These are phyloP conservation scores for Procambarus virginalis DNA, from an alignment of 1,140 invertebrate species.

Conservation along the genomic window DNA sequence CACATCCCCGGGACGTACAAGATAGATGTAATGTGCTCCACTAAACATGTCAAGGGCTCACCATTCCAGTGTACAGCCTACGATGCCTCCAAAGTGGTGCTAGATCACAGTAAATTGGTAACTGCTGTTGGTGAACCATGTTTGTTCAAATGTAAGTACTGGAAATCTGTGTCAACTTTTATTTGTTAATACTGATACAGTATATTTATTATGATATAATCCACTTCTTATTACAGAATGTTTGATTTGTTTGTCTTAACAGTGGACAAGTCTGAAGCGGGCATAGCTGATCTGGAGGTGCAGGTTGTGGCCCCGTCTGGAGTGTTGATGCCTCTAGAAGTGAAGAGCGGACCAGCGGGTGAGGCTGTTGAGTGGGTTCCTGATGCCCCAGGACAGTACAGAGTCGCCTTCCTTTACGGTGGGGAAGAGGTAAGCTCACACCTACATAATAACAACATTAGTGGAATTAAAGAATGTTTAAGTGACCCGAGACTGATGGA, in stretches of 20 bases:
- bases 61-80: conserved; percentile 97
- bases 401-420: conserved; percentile 91
- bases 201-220: not conserved
- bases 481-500: too few relatives aligned
- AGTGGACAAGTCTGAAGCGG: conserved; percentile 91
- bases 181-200: not conserved
- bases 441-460: not conserved
- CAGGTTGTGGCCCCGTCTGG: conserved; percentile 92
- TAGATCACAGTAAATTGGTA: conserved; percentile 74
- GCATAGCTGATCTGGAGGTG: conserved; percentile 91
- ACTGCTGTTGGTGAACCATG: conserved; percentile 74
- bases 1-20: conserved; percentile 82
- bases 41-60: conserved; percentile 93
- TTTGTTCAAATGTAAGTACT: conserved; percentile 80
- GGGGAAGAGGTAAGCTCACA: conserved; percentile 79
- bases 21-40: conserved; percentile 92
- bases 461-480: too few relatives aligned
- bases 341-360: conserved; percentile 82
- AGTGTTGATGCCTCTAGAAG: conserved; percentile 87
- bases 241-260: conserved; percentile 39
- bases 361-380: conserved; percentile 90
- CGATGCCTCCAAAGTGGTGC: conserved; percentile 84
- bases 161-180: not conserved
- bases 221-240: not conserved
- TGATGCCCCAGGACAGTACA: conserved; percentile 90